Base-by-base conservation (phyloP, 2,797 vertebrate species). In the Coendou prehensilis region DNA sequence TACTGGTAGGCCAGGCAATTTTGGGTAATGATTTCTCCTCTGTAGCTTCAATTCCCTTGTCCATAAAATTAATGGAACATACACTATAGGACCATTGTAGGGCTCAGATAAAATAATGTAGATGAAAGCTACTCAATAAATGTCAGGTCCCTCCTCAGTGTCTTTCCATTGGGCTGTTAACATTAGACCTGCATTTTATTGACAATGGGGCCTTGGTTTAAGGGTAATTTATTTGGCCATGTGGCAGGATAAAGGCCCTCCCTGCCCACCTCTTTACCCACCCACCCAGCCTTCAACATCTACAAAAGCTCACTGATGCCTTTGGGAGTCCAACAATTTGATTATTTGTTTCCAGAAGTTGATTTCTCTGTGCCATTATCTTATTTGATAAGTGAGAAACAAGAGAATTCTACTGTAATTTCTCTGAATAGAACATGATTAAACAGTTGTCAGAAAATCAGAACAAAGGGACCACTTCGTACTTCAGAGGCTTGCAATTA, bases 361-460 rank as follows among this genome's bases (percentile, higher is more conserved):
- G 93, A 87, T 88, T 96, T 97, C 64, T 28, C 47, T 52, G 11
- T 93, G 64, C 26, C 56, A 85, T 93, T 97, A 93, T 94, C 90
- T 95, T 96, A 69, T 81, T 96, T 94, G 91, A 85, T 95, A 76
- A 50, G 73, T 50, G 26, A 87, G 84, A 88, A 96, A 87, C 50
- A 96, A 91, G 94, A 82, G 71, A 80, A 85, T 80, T 94, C 82
- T 59, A 30, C 80, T 90, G 30, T 96, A 96, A 95, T 97, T 98
- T 93, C 95, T 96, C 30, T 96, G 95, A 97, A 96, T 91, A 97
- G 96, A 97, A 87, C 37, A 37, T 94, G 96, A 97, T 97, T 98
- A 97, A 96, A 78, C 37, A 80, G 71, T 63, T 67, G 56, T 75
- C 75, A 57, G 69, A 71, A 87, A 96, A 97, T 93, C 94, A 93